Evolutionary conservation across 2,113 vertebrate species (phyloP).

Genomic region (Beaufortia kweichowensis): DNA sequence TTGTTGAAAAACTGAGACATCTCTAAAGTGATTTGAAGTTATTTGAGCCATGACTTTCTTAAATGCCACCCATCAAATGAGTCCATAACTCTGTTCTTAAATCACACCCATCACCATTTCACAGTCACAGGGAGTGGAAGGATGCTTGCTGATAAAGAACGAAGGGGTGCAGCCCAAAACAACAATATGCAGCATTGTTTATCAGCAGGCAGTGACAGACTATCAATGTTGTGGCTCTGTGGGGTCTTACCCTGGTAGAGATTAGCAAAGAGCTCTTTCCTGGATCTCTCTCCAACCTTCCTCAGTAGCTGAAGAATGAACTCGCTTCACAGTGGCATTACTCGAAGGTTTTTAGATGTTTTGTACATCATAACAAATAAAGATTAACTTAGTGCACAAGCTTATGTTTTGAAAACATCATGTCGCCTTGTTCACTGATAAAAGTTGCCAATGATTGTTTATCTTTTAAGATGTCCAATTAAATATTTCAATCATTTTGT

Average conservation of each 20-base stretch:
- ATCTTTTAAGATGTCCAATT: background rate
- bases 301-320: conserved; percentile 48
- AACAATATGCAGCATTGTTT: conserved; percentile 56
- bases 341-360: conserved; percentile 29
- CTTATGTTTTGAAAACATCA: conserved; percentile 9
- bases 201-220: conserved; percentile 42
- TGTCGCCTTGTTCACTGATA: background rate
- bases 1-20: no score
- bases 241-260: conserved; percentile 46
- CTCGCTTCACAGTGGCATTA: conserved; percentile 9
- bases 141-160: conserved; percentile 37
- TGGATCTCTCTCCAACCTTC: conserved; percentile 42
- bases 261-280: conserved; percentile 33
- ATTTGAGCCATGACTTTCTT: background rate
- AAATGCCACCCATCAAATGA: background rate
- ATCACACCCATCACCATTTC: conserved; percentile 2
- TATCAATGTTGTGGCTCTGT: conserved; percentile 62
- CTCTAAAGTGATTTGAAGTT: background rate
- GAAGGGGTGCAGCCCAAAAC: conserved; percentile 44
- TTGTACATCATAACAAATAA: background rate
- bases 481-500: background rate
- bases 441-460: background rate
- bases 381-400: conserved; percentile 2
- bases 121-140: conserved; percentile 37
- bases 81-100: conserved; percentile 4